These are phyloP conservation scores for Artibeus jamaicensis DNA, from an alignment of 2,797 vertebrate species.

Conservation along the genomic window DNA sequence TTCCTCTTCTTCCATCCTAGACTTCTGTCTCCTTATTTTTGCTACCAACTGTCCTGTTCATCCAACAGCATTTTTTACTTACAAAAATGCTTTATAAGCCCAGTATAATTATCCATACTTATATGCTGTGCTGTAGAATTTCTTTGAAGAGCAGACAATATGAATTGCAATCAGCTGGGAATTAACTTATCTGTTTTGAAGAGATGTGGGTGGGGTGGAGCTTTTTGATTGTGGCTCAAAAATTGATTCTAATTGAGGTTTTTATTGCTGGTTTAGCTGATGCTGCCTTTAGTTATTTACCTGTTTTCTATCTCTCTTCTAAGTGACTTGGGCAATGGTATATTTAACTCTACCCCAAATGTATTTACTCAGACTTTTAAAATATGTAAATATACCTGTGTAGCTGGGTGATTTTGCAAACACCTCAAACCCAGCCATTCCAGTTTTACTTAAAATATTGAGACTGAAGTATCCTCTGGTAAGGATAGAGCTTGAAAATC, in stretches of 20 bases:
- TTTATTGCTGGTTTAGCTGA: slow-evolving; percentile 42
- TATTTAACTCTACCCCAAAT: slow-evolving; percentile 14
- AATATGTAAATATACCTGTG: not conserved
- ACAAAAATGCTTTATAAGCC: slow-evolving; percentile 57
- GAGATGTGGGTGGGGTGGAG: not conserved
- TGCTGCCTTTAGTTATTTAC: not conserved
- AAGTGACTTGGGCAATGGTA: not conserved
- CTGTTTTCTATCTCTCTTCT: slow-evolving; percentile 13
- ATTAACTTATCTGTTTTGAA: slow-evolving; percentile 61
- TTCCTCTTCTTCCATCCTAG: not conserved
- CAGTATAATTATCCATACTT: slow-evolving; percentile 42
- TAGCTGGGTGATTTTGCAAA: not conserved
- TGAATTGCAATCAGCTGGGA: slow-evolving; percentile 3
- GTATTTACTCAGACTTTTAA: slow-evolving; percentile 38
- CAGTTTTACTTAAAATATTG: not conserved
- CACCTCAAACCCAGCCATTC: not conserved
- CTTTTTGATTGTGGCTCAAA: slow-evolving; percentile 35
- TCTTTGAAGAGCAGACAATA: slow-evolving; percentile 51
- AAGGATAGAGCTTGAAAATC: not conserved
- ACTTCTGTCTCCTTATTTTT: not conserved
- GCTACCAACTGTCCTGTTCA: not conserved
- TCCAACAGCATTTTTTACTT: slow-evolving; percentile 27
- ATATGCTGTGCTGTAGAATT: slow-evolving; percentile 26
- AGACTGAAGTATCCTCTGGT: not conserved
- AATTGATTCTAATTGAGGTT: slow-evolving; percentile 57